Conservation (phyloP, 2,113 vertebrate genomes). For the Scomber colias region DNA sequence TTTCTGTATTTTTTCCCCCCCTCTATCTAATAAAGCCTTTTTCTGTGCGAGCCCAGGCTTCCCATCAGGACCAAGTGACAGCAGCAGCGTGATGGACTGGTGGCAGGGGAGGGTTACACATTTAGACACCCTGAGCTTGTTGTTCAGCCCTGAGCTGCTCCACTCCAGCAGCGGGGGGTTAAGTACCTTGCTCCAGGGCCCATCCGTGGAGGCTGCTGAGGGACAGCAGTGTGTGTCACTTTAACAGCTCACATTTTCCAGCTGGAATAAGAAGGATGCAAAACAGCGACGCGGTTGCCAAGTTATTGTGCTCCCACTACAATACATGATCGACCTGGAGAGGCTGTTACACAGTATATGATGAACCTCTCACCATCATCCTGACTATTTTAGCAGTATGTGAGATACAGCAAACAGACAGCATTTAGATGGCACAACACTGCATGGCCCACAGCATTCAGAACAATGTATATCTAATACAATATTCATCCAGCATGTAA, state of each 20-base stretch:
- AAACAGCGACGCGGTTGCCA: constrained; percentile 66
- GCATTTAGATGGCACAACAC: too few species aligned
- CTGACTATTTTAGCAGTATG: not conserved
- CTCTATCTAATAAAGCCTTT: constrained; percentile 19
- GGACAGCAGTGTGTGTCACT: constrained; percentile 69
- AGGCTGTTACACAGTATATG: constrained; percentile 6
- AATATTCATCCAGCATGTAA: not conserved
- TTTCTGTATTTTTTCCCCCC: constrained; percentile 13
- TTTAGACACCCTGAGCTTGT: constrained; percentile 68
- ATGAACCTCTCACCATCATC: not conserved
- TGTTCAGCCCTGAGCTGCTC: constrained; percentile 67
- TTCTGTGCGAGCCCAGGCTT: constrained; percentile 27
- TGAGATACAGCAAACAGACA: too few species aligned
- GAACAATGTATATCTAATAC: not conserved
- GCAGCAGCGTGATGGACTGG: constrained; percentile 58
- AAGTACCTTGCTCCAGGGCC: constrained; percentile 75
- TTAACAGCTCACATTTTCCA: constrained; percentile 47
- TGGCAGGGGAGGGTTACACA: constrained; percentile 55
- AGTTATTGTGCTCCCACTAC: constrained; percentile 53
- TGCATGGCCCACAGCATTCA: too few species aligned
- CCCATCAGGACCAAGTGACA: constrained; percentile 50
- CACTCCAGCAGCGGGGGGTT: constrained; percentile 75
- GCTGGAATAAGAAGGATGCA: constrained; percentile 49
- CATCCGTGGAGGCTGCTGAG: constrained; percentile 66
- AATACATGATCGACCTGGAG: constrained; percentile 18